Evolutionary conservation across 2,113 vertebrate species (phyloP), one percentile per base, ranked within the genome.

Genomic region (Lophotis ruficrista): DNA sequence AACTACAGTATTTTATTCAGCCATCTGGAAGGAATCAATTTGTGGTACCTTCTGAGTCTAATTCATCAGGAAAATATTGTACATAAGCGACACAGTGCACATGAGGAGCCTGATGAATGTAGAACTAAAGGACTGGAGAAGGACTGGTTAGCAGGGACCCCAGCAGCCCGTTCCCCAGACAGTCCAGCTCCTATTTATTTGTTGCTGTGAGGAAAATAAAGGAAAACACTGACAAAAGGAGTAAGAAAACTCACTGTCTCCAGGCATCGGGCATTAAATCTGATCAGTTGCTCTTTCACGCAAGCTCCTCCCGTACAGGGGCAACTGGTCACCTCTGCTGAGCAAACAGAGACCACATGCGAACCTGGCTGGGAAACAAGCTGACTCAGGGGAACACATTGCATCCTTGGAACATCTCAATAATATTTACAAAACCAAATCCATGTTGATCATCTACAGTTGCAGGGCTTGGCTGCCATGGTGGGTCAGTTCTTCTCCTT

Each of bases 1-100:
- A 93, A 57, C 69, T 50, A 48, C 77, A 94, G 70, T 53, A 83
- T 95, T 94, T 95, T 78, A 93, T 75, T 84, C 87, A 92, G 35
- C 90, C 94, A 92, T 95, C 95, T 96, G 94, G 94, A 96, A 96
- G 81, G 61, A 96, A 96, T 96, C 88, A 69, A 83, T 95, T 94
- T 96, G 61, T 79, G 54, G 66, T 82, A 84, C 70, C 89, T 96
- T 97, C 90, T 91, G 96, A 88, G 80, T 83, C 78, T 77, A 91
- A 95, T 96, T 90, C 41, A 43, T 94, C 61, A 80, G 79, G 57
- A 93, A 87, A 96, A 88, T 64, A 93, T 25, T 65, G 87, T 91
- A 60, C 56, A 12, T 87, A 73, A 91, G 57, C 92, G 90, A 82
- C 64, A 73, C 31, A 22, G 64, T 14, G 76, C 69, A 89, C 87